Percentiles rank a stretch among this genome's conserved stretches.
Conservation (phyloP, 2,888 invertebrate species). For the Sialis fuliginosa region DNA sequence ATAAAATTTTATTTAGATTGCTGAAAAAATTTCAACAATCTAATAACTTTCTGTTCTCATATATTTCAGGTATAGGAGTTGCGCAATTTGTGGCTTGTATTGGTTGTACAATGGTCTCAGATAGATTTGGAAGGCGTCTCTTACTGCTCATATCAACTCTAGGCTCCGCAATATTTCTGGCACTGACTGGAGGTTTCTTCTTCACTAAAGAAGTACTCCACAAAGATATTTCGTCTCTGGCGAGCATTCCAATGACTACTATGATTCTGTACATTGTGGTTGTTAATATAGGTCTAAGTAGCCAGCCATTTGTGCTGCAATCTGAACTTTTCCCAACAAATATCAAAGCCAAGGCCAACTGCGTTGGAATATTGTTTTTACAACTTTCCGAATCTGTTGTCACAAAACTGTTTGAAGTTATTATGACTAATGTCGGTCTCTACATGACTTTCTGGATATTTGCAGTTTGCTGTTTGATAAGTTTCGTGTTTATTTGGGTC, state of each 20-base stretch:
- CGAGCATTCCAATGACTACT: background rate
- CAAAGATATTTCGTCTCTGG: constrained; percentile 17
- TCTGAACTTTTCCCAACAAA: constrained; percentile 2
- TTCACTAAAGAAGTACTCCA: constrained; percentile 24
- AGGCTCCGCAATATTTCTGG: constrained; percentile 33
- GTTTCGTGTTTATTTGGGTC: constrained; percentile 1
- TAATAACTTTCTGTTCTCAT: too few species aligned
- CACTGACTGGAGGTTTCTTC: constrained; percentile 30
- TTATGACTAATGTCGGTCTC: background rate
- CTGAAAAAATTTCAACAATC: too few species aligned
- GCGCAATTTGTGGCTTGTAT: constrained; percentile 34
- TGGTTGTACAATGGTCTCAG: constrained; percentile 33
- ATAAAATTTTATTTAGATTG: background rate
- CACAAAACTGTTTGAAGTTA: constrained; percentile 2
- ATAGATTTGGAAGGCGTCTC: constrained; percentile 38
- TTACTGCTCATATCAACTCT: constrained; percentile 37
- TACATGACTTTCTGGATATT: constrained; percentile 1
- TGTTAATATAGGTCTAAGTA: constrained; percentile 1
- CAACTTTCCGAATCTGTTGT: background rate
- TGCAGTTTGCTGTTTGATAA: background rate
- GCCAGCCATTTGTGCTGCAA: background rate
- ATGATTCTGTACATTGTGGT: constrained; percentile 1
- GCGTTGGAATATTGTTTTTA: background rate
- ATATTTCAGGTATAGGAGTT: constrained; percentile 24
- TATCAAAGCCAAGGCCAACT: constrained; percentile 1